Base-by-base conservation (phyloP, 2,888 invertebrate species). In the Siphlonurus alternatus region DNA sequence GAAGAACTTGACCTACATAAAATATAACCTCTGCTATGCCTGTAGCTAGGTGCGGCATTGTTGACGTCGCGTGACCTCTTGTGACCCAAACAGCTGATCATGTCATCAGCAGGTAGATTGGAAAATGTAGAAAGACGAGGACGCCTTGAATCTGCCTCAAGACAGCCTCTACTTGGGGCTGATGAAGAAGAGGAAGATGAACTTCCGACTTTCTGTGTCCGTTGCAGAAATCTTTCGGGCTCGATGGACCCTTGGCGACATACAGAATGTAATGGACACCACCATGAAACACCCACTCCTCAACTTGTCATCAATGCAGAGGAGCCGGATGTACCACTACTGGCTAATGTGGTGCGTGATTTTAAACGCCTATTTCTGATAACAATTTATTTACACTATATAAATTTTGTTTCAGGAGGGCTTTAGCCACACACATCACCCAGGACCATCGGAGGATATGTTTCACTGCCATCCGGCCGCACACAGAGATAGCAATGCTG, bases 391-490 rank as follows among this genome's bases (percentile, higher is more conserved):
- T 38, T 38, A 38, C 15, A 10, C 5, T 38, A 38, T 38, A 15
- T 15, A 38, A 22, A 56, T 56, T n/a, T 18, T 56, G 56, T 56
- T 56, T 56, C 22, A 56, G 56, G 56, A 56, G 56, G 56, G 56
- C n/a, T 56, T 20, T 22, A 56, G 38, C 15, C 38, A 56, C 56
- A 56, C 56, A n/a, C n/a, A n/a, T 56, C 22, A 20, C 19, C 56
- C 22, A 5, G 19, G 19, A 3, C 56, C 56, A 7, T 5, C 74
- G 25, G 75, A 80, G 61, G 73, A 75, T 64, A 75, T 56, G 1
- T 67, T 68, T 51, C 70, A 78, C 67, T 79, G 80, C 66, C 85
- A 85, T 71, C 77, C 80, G 67, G 79, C 79, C 69, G 77, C 78
- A 76, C 75, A 75, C 69, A 73, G 75, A n/a, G 74, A 74, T 23